A percentile compares a stretch with the other conserved stretches of the same genome.
phyloP scores from a whole-genome alignment of 2,797 vertebrate genomes.

The Hydrophis major region DNA sequence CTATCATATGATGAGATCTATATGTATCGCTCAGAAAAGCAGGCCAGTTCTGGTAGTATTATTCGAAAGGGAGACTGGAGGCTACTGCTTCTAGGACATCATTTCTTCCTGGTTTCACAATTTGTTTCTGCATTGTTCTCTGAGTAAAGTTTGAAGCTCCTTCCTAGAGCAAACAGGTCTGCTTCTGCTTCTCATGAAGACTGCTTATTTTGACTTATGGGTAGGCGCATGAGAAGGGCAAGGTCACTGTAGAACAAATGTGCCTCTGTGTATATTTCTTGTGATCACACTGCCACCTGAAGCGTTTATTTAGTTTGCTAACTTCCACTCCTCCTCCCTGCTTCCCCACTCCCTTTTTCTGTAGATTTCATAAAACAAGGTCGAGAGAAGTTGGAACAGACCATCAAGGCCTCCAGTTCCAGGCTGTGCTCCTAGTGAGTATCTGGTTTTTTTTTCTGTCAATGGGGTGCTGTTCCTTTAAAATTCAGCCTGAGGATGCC shows the following conservation, averaged over 20 bases:
- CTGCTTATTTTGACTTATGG: conserved; percentile 56
- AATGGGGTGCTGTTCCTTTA: conserved; percentile 54
- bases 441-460: neutral
- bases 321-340: conserved; percentile 31
- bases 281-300: conserved; percentile 37
- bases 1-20: conserved; percentile 18
- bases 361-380: conserved; percentile 63
- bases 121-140: conserved; percentile 21
- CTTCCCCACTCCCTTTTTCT: neutral
- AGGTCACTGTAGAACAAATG: conserved; percentile 64
- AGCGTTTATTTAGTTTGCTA: conserved; percentile 26
- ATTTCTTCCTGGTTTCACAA: rapidly evolving
- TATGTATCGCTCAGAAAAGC: neutral
- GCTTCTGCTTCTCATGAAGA: conserved; percentile 57
- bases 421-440: conserved; percentile 59
- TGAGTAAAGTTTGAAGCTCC: conserved; percentile 35
- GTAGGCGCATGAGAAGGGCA: conserved; percentile 58
- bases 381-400: conserved; percentile 59
- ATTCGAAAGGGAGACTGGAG: neutral
- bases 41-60: neutral
- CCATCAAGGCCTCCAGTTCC: conserved; percentile 60
- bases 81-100: neutral
- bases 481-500: neutral
- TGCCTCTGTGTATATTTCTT: conserved; percentile 51
- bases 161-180: conserved; percentile 33